Base-by-base conservation (phyloP, 2,888 invertebrate genomes). In the Lomographa bimaculata region DNA sequence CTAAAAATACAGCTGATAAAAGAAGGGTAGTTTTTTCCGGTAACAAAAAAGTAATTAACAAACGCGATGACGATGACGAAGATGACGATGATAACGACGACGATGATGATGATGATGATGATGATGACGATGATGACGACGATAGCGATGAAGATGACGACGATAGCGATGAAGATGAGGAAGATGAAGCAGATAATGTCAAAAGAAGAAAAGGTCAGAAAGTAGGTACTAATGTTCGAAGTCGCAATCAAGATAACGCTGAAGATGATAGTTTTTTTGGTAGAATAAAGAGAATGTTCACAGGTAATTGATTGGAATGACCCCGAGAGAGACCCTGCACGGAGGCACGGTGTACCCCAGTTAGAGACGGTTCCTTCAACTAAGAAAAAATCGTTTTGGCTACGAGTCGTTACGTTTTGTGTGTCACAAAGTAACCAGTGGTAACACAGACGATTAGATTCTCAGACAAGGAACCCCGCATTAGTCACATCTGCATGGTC, bases 401-500 rank as follows among this genome's bases (percentile, higher is more conserved):
- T n/a, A n/a, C n/a, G n/a, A n/a, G n/a, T n/a, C n/a, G n/a, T n/a
- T n/a, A n/a, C n/a, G n/a, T n/a, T n/a, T n/a, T n/a, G n/a, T n/a
- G n/a, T n/a, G n/a, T n/a, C n/a, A n/a, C n/a, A n/a, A n/a, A n/a
- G n/a, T n/a, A n/a, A n/a, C 60, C 49, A 39, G 50, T 48, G 5
- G 21, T 21, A 24, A n/a, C 2, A 11, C 3, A n/a, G n/a, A n/a
- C n/a, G n/a, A n/a, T n/a, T n/a, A n/a, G n/a, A n/a, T n/a, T n/a
- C n/a, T n/a, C n/a, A n/a, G n/a, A n/a, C n/a, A n/a, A n/a, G n/a
- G n/a, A n/a, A n/a, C 14, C 14, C 14, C 14, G 14, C 14, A n/a
- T 14, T 56, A 71, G 71, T 78, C 74, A 80, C 85, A 82, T 85
- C 87, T 89, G 89, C 89, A 89, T 87, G 89, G 87, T 85, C 83